phyloP scores from a whole-genome alignment of 2,888 invertebrate species.

The Lithosia quadra region DNA sequence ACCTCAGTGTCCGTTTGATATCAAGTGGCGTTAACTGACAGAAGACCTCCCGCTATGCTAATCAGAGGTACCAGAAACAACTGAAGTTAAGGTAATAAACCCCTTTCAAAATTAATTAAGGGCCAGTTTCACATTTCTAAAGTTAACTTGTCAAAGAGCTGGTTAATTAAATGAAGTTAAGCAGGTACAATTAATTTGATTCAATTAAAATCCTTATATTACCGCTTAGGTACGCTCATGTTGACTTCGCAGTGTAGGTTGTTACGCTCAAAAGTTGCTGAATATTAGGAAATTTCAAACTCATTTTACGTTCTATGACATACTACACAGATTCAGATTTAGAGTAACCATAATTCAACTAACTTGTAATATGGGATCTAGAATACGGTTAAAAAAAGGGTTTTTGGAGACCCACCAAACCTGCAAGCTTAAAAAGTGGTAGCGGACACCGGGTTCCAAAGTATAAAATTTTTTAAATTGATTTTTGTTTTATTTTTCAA shows the following conservation, averaged over 20 bases:
- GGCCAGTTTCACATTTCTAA: slow-evolving; percentile 59
- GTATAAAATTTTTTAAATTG: no score
- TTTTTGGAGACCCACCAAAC: no score
- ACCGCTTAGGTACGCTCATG: slow-evolving; percentile 1
- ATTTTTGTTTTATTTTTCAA: no score
- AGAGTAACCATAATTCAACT: no score
- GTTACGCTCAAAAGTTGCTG: background rate
- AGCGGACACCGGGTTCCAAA: no score
- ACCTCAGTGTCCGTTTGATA: background rate
- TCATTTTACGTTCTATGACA: background rate
- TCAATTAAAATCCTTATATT: slow-evolving; percentile 25
- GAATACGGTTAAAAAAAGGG: no score
- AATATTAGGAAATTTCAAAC: background rate
- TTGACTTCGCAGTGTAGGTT: background rate
- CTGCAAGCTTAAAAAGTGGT: no score
- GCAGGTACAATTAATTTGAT: slow-evolving; percentile 52
- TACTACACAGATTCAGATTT: no score
- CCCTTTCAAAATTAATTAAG: slow-evolving; percentile 64
- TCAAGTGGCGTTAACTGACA: slow-evolving; percentile 5
- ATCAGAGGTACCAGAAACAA: slow-evolving; percentile 34
- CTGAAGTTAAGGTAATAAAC: slow-evolving; percentile 56
- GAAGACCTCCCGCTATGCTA: slow-evolving; percentile 27
- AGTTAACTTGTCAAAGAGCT: slow-evolving; percentile 65
- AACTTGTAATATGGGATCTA: no score
- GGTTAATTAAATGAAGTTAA: slow-evolving; percentile 67